phyloP scores from a whole-genome alignment of 1,140 invertebrate species.

The Latrodectus geometricus region DNA sequence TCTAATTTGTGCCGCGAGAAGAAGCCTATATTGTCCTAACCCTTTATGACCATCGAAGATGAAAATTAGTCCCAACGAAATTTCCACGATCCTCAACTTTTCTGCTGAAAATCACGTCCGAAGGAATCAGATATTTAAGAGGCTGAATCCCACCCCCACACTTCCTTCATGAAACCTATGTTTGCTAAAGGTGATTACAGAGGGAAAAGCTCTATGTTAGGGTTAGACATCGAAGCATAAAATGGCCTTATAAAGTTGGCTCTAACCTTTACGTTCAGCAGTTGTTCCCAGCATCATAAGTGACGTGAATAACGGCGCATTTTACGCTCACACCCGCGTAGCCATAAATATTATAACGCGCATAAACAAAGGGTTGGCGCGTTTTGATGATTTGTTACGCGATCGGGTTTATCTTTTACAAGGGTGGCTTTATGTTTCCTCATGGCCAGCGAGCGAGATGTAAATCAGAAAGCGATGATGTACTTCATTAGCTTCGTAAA shows the following conservation, averaged over 20 bases:
- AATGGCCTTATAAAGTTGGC: slow-evolving; percentile 18
- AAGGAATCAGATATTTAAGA: slow-evolving; percentile 48
- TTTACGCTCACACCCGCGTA: slow-evolving; percentile 16
- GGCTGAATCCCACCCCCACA: background rate
- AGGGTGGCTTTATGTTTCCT: slow-evolving; percentile 43
- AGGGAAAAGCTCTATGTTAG: slow-evolving; percentile 8
- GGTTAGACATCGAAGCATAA: slow-evolving; percentile 23
- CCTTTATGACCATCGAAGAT: slow-evolving; percentile 11
- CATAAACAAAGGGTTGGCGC: slow-evolving; percentile 40
- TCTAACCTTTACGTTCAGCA: slow-evolving; percentile 2
- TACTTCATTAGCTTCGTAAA: slow-evolving; percentile 52
- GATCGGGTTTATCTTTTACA: slow-evolving; percentile 53
- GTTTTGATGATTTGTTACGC: slow-evolving; percentile 36
- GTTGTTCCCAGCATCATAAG: background rate
- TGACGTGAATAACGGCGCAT: slow-evolving; percentile 26
- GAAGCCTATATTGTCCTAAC: slow-evolving; percentile 25
- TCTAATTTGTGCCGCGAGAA: slow-evolving; percentile 31
- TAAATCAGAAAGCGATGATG: slow-evolving; percentile 50
- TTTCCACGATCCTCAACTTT: slow-evolving; percentile 31
- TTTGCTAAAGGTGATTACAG: slow-evolving; percentile 39
- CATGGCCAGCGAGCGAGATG: slow-evolving; percentile 17
- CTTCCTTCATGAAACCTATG: background rate
- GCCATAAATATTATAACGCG: slow-evolving; percentile 55
- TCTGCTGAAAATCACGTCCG: background rate
- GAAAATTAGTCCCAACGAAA: slow-evolving; percentile 47